Conservation (phyloP, 2,888 invertebrate species). For the Dasysyrphus tricinctus region DNA sequence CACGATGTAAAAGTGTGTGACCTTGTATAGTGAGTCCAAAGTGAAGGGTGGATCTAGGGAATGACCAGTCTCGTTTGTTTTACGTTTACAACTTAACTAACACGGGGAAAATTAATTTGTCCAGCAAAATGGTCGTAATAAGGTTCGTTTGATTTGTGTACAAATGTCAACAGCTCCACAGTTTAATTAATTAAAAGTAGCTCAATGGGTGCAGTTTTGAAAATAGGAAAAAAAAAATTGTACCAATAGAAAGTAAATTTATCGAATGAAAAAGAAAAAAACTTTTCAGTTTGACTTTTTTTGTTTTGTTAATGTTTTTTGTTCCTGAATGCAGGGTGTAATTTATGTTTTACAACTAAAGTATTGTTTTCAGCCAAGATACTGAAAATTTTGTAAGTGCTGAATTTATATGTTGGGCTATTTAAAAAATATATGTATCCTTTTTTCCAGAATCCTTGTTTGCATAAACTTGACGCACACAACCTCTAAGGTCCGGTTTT, state of each 20-base stretch:
- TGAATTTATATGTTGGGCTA: too few relatives aligned
- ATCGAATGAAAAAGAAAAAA: background rate
- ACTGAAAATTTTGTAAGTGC: too few relatives aligned
- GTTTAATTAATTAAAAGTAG: slow-evolving; percentile 27
- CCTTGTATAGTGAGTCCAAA: background rate
- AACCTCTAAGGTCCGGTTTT: too few relatives aligned
- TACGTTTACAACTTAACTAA: slow-evolving; percentile 58
- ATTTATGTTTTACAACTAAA: too few relatives aligned
- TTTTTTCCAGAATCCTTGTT: too few relatives aligned
- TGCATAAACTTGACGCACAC: too few relatives aligned
- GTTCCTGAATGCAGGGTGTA: too few relatives aligned
- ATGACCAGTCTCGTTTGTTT: slow-evolving; percentile 42
- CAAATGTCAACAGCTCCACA: slow-evolving; percentile 18
- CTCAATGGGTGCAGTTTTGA: slow-evolving; percentile 20
- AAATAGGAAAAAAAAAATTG: background rate
- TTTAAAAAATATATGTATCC: too few relatives aligned
- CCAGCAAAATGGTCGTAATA: slow-evolving; percentile 2
- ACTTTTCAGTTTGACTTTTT: background rate
- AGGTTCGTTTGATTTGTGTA: slow-evolving; percentile 9
- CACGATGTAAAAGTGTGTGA: slow-evolving; percentile 22
- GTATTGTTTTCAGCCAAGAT: too few relatives aligned
- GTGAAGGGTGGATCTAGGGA: background rate
- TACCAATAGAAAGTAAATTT: background rate
- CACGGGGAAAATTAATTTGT: slow-evolving; percentile 63
- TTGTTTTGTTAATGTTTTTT: background rate